Percentiles rank a stretch among this genome's conserved stretches.
These are phyloP conservation scores for Ptychochromis oligacanthus DNA, from an alignment of 2,113 vertebrate species.

Conservation along the genomic window DNA sequence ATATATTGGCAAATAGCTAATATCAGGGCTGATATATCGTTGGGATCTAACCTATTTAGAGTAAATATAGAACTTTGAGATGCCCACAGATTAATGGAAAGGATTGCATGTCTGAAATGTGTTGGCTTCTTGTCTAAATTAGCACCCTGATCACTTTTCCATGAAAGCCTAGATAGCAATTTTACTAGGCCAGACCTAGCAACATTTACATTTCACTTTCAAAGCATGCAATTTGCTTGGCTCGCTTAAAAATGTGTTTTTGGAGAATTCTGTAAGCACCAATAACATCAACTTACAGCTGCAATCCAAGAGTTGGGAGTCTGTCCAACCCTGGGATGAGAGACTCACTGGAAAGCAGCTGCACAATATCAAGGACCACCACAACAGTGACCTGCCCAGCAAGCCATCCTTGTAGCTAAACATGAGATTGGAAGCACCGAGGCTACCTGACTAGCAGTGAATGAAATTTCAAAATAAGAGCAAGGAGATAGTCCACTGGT, in stretches of 20 bases:
- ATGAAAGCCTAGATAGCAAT: rapidly evolving
- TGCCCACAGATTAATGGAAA: too few relatives aligned
- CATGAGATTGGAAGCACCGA: not conserved
- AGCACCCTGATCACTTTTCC: not conserved
- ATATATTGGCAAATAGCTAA: not conserved
- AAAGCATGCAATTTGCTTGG: not conserved
- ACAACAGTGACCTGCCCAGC: not conserved
- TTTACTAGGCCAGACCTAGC: too few relatives aligned
- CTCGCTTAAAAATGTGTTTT: not conserved
- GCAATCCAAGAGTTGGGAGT: not conserved
- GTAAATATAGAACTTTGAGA: not conserved
- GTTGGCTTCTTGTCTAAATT: not conserved
- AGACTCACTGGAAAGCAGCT: not conserved
- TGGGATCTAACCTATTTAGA: not conserved
- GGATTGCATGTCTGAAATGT: too few relatives aligned
- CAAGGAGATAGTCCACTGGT: not conserved
- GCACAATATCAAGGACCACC: too few relatives aligned
- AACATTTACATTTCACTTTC: not conserved
- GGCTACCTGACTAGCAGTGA: not conserved
- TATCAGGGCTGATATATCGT: rapidly evolving
- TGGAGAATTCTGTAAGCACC: not conserved
- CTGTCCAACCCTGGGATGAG: not conserved
- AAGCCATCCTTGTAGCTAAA: not conserved
- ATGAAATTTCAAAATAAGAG: not conserved
- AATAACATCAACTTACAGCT: not conserved